Conservation (phyloP, 2,797 vertebrate genomes). For the Argentina silus region DNA sequence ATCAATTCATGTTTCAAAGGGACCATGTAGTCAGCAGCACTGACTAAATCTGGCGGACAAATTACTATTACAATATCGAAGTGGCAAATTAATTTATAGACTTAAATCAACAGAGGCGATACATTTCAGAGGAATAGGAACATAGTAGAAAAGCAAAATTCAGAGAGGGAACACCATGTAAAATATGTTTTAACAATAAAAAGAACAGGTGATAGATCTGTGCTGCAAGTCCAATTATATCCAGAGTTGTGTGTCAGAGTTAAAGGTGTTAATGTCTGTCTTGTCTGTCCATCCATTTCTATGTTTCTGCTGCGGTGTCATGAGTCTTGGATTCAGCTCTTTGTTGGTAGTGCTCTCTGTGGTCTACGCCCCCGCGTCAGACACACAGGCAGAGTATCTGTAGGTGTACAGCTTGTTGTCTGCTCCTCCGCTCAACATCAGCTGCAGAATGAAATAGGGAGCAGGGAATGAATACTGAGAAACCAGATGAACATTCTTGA, state of each 20-base stretch:
- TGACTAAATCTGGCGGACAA: too few species aligned
- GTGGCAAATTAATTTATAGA: conserved; percentile 50
- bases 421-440: conserved; percentile 95
- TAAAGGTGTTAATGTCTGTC: background rate
- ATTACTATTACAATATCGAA: too few species aligned
- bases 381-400: conserved; percentile 82
- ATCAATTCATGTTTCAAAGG: too few species aligned
- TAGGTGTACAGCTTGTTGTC: conserved; percentile 98
- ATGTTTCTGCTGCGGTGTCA: background rate
- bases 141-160: background rate
- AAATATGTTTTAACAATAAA: background rate
- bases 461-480: too few species aligned
- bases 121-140: conserved; percentile 23
- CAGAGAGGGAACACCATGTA: background rate
- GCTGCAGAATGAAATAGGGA: conserved; percentile 61
- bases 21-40: too few species aligned
- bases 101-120: conserved; percentile 24
- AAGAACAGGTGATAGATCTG: background rate
- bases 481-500: too few species aligned
- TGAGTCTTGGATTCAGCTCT: background rate
- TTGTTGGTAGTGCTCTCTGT: background rate
- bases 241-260: background rate
- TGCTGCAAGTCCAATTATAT: background rate
- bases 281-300: background rate
- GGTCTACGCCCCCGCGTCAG: conserved; percentile 86